A percentile compares a stretch with the other conserved stretches of the same genome.
Conservation (phyloP, 1,140 invertebrate species). For the Apis cerana region DNA sequence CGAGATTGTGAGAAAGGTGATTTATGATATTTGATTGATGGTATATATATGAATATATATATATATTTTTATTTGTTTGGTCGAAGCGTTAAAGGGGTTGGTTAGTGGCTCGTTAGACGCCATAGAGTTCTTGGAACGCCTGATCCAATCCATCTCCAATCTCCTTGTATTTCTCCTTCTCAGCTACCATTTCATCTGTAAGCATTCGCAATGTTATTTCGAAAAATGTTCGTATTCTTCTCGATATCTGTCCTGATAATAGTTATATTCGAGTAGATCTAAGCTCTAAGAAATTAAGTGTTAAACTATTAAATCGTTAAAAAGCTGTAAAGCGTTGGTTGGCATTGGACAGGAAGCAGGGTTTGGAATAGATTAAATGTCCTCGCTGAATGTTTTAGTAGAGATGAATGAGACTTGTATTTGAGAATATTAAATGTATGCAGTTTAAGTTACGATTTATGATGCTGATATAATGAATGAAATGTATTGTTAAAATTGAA, state of each 20-base stretch:
- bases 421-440: neutral
- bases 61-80: slow-evolving; percentile 46
- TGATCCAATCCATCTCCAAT: slow-evolving; percentile 99
- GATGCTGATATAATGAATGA: neutral
- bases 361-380: neutral
- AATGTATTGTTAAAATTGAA: too few species aligned
- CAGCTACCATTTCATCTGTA: slow-evolving; percentile 98
- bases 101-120: slow-evolving; percentile 83
- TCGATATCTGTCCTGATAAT: neutral
- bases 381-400: neutral
- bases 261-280: neutral
- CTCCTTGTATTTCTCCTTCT: slow-evolving; percentile 99
- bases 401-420: neutral
- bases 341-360: slow-evolving; percentile 16
- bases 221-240: neutral
- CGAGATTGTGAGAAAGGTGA: slow-evolving; percentile 62
- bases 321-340: slow-evolving; percentile 4
- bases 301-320: neutral
- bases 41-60: neutral
- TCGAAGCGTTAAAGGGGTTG: slow-evolving; percentile 70
- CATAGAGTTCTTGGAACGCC: slow-evolving; percentile 98
- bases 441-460: neutral
- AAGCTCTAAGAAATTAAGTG: neutral
- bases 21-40: slow-evolving; percentile 15
- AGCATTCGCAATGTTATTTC: slow-evolving; percentile 70